Base-by-base conservation (phyloP, 2,888 invertebrate species). In the Clostera curtula region DNA sequence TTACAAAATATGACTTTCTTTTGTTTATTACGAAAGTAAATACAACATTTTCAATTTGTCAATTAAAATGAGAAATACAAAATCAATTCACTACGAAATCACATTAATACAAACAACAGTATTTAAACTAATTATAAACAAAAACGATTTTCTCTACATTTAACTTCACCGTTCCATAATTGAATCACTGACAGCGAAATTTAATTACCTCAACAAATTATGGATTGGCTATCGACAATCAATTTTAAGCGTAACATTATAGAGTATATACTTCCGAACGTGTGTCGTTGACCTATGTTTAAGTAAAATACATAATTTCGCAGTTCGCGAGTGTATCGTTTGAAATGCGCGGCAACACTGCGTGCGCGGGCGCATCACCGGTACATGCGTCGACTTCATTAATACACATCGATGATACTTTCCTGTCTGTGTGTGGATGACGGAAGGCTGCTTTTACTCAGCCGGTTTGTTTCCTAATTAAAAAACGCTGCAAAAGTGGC, bases 391-490 rank as follows among this genome's bases (percentile, higher is more conserved):
- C 56, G 49, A 56, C 64, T 72, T 74, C 75, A 77, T 80, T 80
- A 80, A 70, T 73, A 74, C 70, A 63, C 68, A 69, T 65, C 69
- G 66, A 59, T 63, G 68, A 68, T 77, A 69, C 76, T 77, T 80
- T 74, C 79, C 79, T 79, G 75, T 67, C 61, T 53, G 49, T 53
- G 56, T 54, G 46, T 40, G 59, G 51, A 70, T 72, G 79, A 75
- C 79, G 79, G 79, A 80, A 82, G 76, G 68, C 66, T 67, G 71
- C 73, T 76, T 82, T 75, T 75, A 75, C 74, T 54, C 40, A 66
- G 69, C 63, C 71, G 66, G 75, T 76, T n/a, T n/a, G n/a, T n/a
- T 82, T 82, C 77, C 79, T 82, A 73, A 75, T 80, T 73, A 71
- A 77, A 79, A 80, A 77, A 64, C 64, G 56, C 36, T 49, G 41